Evolutionary conservation across 2,113 vertebrate species (phyloP), one percentile per base, ranked within the genome.

Genomic region (Heliornis fulica): DNA sequence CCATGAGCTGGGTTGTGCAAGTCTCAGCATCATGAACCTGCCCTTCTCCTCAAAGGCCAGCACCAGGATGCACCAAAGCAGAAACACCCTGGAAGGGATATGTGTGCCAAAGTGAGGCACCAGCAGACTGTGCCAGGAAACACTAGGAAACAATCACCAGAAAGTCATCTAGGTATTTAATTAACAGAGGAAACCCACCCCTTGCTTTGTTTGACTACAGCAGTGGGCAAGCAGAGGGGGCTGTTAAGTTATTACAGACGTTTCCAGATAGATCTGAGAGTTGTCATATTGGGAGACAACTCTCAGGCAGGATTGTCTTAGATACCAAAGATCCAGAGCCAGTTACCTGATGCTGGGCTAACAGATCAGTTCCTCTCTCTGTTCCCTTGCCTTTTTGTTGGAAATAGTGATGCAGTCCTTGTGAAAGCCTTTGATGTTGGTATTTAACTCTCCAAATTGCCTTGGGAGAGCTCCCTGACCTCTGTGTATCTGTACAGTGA

Each of bases 391-490:
- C 23, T 10, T 46, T 80, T 75, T 51, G 29, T 32, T 48, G 40
- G 61, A 38, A 64, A 10, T 18, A 50, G 59, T 5, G 43, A 43
- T 41, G 5, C 53, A 5, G 53, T 28, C 70, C 57, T 60, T 22
- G 38, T 65, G 16, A 53, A 70, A 83, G 40, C 46, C 61, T 75
- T 45, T 50, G 72, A 25, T 80, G 74, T 34, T 32, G 63, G 34
- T 54, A 9, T 50, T 75, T 54, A 87, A 71, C 51, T 69, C 65
- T 45, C 53, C 2, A 2, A 21, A 32, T 68, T 76, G 53, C 81
- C 56, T 48, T 34, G 90, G 50, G 77, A 60, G 61, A 87, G 66
- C 70, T 48, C 61, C 64, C 23, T 64, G 82, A 59, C 90, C 66
- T 87, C 77, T 54, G n/a, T 72, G 78, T 53, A 36, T 87, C 82